Evolutionary conservation across 2,888 invertebrate species (phyloP).

Genomic region (Synergus itoensis): DNA sequence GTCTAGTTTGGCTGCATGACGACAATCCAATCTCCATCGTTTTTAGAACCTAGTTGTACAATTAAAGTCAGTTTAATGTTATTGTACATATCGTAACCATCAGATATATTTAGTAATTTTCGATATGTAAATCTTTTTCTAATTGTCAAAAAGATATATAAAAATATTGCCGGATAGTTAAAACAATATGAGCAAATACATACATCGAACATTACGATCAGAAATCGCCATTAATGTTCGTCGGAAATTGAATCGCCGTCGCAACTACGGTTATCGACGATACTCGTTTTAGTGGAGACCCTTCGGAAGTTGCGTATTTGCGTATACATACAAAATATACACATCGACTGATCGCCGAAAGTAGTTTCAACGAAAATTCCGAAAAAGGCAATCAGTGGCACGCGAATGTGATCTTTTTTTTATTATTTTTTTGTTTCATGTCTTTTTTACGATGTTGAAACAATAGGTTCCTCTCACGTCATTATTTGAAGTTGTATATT

Average conservation of each 20-base stretch:
- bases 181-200: too few species aligned
- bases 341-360: slow-evolving; percentile 53
- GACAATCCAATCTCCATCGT: slow-evolving; percentile 13
- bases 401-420: not conserved
- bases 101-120: too few species aligned
- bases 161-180: not conserved
- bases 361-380: slow-evolving; percentile 48
- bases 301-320: slow-evolving; percentile 70
- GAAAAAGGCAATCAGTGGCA: slow-evolving; percentile 40
- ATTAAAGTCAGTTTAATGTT: not conserved
- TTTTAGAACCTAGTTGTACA: not conserved
- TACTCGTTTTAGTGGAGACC: slow-evolving; percentile 69
- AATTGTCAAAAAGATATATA: not conserved
- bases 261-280: slow-evolving; percentile 49
- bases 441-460: not conserved
- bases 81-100: not conserved
- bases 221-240: not conserved
- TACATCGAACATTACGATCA: too few species aligned
- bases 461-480: not conserved
- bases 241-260: slow-evolving; percentile 62
- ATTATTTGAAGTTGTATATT: not conserved
- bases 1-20: slow-evolving; percentile 16
- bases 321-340: slow-evolving; percentile 50
- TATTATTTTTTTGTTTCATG: not conserved
- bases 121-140: not conserved